Conservation (phyloP, 92 coral and sea anemone species). For the Heteractis magnifica region DNA sequence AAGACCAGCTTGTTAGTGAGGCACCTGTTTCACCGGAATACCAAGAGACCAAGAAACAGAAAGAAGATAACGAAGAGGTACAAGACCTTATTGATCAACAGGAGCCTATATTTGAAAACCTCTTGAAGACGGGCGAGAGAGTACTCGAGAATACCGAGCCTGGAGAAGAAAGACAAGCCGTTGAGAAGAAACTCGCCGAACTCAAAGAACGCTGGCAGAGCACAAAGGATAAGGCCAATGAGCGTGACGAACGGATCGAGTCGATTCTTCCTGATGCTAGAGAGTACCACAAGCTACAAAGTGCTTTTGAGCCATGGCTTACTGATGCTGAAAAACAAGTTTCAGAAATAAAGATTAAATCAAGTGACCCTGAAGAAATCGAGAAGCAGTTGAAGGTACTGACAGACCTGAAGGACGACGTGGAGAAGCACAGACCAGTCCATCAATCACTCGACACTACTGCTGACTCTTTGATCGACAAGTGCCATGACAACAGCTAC, state of each 20-base stretch:
- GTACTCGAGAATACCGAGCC: constrained; percentile 72
- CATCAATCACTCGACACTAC: constrained; percentile 57
- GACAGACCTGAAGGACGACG: constrained; percentile 76
- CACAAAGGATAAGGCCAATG: constrained; percentile 59
- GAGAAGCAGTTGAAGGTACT: constrained; percentile 65
- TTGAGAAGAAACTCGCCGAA: constrained; percentile 69
- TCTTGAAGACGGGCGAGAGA: constrained; percentile 78
- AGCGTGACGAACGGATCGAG: constrained; percentile 54
- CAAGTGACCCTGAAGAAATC: constrained; percentile 62
- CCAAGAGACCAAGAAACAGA: constrained; percentile 73
- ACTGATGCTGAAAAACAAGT: constrained; percentile 69
- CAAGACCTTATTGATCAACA: constrained; percentile 69
- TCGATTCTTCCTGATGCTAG: constrained; percentile 79
- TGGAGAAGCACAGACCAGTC: constrained; percentile 77
- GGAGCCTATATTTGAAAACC: constrained; percentile 82
- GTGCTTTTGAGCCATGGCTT: constrained; percentile 77
- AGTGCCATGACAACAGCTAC: constrained; percentile 78
- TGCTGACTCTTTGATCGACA: constrained; percentile 78
- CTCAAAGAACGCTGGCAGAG: constrained; percentile 83
- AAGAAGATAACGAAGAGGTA: constrained; percentile 76
- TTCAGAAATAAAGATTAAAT: constrained; percentile 52
- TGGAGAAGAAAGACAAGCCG: constrained; percentile 68
- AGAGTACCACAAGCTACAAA: constrained; percentile 55
- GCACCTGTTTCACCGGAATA: constrained; percentile 85
- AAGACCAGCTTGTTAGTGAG: constrained; percentile 74